These are phyloP conservation scores for Acheta domesticus DNA, from an alignment of 2,888 invertebrate species.

Conservation along the genomic window DNA sequence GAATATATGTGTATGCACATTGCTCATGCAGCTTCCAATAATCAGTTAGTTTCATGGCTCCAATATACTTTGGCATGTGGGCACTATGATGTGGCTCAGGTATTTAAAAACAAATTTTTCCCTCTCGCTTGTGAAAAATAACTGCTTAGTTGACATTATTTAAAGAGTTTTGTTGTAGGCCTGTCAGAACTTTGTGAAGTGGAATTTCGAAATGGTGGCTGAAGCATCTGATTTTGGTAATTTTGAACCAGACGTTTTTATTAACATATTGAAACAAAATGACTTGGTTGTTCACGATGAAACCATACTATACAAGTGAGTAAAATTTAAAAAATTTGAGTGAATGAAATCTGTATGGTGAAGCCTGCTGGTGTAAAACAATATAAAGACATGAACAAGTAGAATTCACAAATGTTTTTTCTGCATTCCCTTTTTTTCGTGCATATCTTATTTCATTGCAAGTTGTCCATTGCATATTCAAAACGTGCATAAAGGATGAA, in stretches of 20 bases:
- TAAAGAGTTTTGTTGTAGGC: conserved; percentile 48
- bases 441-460: too few relatives aligned
- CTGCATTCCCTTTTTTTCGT: background rate
- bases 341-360: too few relatives aligned
- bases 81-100: conserved; percentile 65
- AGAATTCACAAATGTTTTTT: conserved; percentile 23
- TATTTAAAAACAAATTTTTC: conserved; percentile 39
- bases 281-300: conserved; percentile 88
- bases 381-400: conserved; percentile 8
- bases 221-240: conserved; percentile 74
- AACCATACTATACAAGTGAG: conserved; percentile 71
- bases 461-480: too few relatives aligned
- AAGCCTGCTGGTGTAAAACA: background rate
- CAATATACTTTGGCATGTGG: conserved; percentile 85
- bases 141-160: background rate
- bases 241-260: conserved; percentile 75
- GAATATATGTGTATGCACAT: conserved; percentile 85
- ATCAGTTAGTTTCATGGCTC: conserved; percentile 83
- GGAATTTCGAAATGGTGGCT: conserved; percentile 84
- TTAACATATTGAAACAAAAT: conserved; percentile 74
- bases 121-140: background rate
- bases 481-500: too few relatives aligned
- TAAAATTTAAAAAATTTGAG: conserved; percentile 28
- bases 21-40: conserved; percentile 76
- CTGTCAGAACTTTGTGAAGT: conserved; percentile 80